Evolutionary conservation across 2,888 invertebrate species (phyloP).

Genomic region (Conops quadrifasciatus): DNA sequence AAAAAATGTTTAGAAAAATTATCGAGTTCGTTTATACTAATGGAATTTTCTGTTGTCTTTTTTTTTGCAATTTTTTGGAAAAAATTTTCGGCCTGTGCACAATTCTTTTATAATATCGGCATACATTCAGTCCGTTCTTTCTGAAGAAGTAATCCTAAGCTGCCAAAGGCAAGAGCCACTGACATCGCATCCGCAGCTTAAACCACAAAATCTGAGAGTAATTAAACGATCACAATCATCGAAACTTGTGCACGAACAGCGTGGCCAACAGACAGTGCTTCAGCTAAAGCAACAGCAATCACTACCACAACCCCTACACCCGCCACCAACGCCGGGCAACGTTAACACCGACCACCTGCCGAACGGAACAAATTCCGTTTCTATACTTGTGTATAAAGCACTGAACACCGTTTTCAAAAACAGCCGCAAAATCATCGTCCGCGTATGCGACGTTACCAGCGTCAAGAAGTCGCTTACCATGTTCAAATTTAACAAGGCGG

Average conservation of each 20-base stretch:
- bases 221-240: conserved; percentile 61
- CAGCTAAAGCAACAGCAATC: conserved; percentile 41
- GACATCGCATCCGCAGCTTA: conserved; percentile 37
- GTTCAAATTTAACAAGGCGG: conserved; percentile 73
- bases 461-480: conserved; percentile 68
- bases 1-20: too few species aligned
- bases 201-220: conserved; percentile 51
- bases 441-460: conserved; percentile 65
- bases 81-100: too few species aligned
- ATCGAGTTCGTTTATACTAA: too few species aligned
- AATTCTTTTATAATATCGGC: conserved; percentile 53
- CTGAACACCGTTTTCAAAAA: conserved; percentile 65
- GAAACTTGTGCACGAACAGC: conserved; percentile 50
- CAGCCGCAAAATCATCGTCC: conserved; percentile 65
- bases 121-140: conserved; percentile 48
- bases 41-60: conserved; percentile 1
- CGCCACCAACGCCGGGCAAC: conserved; percentile 42
- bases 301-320: conserved; percentile 52
- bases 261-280: conserved; percentile 36
- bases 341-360: conserved; percentile 44
- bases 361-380: conserved; percentile 62
- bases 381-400: conserved; percentile 65
- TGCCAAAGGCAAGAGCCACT: conserved; percentile 45
- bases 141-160: conserved; percentile 57
- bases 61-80: conserved; percentile 47